phyloP scores from a whole-genome alignment of 37 sponge, comb jelly and placozoan species.

The Axinella damicornis region DNA sequence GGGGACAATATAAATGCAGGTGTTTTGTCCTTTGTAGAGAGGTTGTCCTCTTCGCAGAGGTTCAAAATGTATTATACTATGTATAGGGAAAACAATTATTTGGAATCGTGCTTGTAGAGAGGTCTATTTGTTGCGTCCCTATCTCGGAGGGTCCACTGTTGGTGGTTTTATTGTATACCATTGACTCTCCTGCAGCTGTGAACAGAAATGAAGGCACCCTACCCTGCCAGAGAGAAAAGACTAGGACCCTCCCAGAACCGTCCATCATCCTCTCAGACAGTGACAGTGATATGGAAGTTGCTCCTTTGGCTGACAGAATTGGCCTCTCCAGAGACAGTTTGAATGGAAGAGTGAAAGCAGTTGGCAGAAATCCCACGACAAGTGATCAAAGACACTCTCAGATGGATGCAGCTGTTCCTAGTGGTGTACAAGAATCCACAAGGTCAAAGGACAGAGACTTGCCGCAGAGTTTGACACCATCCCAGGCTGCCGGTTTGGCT shows the following conservation, averaged over 20 bases:
- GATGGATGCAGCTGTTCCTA: background rate
- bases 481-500: constrained; percentile 41
- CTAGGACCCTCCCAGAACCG: background rate
- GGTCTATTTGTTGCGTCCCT: too few species aligned
- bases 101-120: too few species aligned
- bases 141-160: too few species aligned
- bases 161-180: background rate
- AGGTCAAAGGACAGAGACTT: background rate
- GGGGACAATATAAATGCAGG: too few species aligned
- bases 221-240: background rate
- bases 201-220: background rate
- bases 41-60: too few species aligned
- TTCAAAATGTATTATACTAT: too few species aligned
- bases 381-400: too few species aligned
- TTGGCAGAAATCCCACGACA: background rate
- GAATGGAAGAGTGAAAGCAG: background rate
- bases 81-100: too few species aligned
- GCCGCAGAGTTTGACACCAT: background rate
- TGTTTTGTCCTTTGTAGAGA: too few species aligned
- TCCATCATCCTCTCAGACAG: background rate
- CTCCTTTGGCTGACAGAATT: constrained; percentile 19
- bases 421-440: background rate
- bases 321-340: background rate
- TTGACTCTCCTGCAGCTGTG: background rate
- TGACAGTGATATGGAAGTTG: constrained; percentile 11